Conservation (phyloP, 2,797 vertebrate species). For the Chlorospingus semifuscus region DNA sequence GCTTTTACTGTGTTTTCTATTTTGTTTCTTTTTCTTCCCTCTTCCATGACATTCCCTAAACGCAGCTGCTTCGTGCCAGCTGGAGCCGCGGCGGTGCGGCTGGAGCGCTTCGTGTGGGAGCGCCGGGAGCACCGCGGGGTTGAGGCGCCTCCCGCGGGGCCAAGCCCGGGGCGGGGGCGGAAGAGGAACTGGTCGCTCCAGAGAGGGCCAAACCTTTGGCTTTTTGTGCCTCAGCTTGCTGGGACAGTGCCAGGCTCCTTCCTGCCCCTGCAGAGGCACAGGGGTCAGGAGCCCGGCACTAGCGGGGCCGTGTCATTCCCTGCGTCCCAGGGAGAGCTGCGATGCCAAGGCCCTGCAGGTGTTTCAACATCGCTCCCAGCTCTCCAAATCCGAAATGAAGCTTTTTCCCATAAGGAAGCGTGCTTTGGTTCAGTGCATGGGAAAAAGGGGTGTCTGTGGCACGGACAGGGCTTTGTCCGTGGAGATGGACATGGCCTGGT, state of each 20-base stretch:
- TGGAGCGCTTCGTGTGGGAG: background rate
- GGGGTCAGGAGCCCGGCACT: too few species aligned
- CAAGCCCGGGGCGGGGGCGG: rapidly evolving
- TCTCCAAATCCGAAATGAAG: background rate
- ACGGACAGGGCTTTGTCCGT: rapidly evolving
- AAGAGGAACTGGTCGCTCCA: rapidly evolving
- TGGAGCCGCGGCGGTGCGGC: background rate
- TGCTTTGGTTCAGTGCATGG: background rate
- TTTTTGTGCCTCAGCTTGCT: too few species aligned
- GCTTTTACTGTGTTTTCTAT: rapidly evolving
- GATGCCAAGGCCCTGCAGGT: rapidly evolving
- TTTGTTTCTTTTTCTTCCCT: background rate
- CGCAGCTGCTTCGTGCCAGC: background rate
- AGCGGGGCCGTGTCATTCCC: rapidly evolving
- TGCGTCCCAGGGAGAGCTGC: rapidly evolving
- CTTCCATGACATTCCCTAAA: background rate
- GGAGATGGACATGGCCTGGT: rapidly evolving
- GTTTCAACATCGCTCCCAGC: rapidly evolving
- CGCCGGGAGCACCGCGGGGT: rapidly evolving
- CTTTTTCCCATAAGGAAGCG: background rate
- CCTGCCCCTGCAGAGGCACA: rapidly evolving
- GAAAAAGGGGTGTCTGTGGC: rapidly evolving
- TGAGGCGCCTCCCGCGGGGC: rapidly evolving
- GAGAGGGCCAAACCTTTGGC: background rate
- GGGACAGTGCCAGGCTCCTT: rapidly evolving